Percentiles rank a stretch among this genome's conserved stretches.
Evolutionary conservation across 1,140 invertebrate species (phyloP).

Genomic region (Heliconius himera): DNA sequence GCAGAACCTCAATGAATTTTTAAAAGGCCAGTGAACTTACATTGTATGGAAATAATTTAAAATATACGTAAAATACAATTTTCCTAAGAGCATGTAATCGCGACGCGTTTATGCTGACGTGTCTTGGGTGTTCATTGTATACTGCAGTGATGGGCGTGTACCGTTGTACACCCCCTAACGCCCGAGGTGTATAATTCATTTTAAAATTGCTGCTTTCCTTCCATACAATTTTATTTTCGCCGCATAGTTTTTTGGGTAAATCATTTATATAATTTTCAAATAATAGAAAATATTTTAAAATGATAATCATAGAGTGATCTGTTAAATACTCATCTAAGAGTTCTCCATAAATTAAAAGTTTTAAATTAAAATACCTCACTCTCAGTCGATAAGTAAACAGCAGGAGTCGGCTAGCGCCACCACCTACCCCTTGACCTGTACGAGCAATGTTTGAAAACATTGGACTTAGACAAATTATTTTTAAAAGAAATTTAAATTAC

Average conservation of each 20-base stretch:
- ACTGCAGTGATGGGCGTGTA: slow-evolving; percentile 13
- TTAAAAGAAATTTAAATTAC: slow-evolving; percentile 1
- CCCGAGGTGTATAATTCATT: slow-evolving; percentile 23
- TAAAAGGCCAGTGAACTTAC: slow-evolving; percentile 66
- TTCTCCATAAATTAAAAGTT: not conserved
- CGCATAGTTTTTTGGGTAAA: not conserved
- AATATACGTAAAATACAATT: slow-evolving; percentile 30
- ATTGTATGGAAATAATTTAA: slow-evolving; percentile 53
- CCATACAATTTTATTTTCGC: not conserved
- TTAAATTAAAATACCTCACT: not conserved
- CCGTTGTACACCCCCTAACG: slow-evolving; percentile 4
- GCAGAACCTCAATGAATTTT: slow-evolving; percentile 53
- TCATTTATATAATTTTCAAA: too few relatives aligned
- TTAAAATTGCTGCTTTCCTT: slow-evolving; percentile 12
- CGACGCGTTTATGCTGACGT: slow-evolving; percentile 23
- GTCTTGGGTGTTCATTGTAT: slow-evolving; percentile 29
- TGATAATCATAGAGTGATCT: not conserved
- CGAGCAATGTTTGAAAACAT: slow-evolving; percentile 26
- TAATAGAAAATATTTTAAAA: too few relatives aligned
- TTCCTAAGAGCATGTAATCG: slow-evolving; percentile 19
- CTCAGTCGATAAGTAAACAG: not conserved
- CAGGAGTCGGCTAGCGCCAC: not conserved
- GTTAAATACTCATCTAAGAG: not conserved
- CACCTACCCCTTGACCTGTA: not conserved
- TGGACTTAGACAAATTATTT: not conserved